Base-by-base conservation (phyloP, 2,797 vertebrate genomes). In the Gymnothorax javanicus region DNA sequence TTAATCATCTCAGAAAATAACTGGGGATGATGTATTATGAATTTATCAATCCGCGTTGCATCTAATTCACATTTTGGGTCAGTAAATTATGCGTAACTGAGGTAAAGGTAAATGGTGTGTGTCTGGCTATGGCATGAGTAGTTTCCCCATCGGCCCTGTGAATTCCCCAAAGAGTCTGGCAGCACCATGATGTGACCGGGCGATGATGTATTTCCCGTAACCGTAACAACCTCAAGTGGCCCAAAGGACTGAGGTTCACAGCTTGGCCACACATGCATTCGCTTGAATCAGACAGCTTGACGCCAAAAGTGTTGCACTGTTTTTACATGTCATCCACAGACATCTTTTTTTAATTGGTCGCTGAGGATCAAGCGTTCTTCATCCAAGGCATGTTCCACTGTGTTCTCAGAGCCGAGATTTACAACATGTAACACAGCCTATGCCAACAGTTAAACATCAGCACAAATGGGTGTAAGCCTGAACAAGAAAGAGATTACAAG, bases 21-120 rank as follows among this genome's bases (percentile, higher is more conserved):
- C 33, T 43, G 43, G 9, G 64, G 67, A 84, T 67, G 33, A 84
- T 67, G 62, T 50, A 85, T 85, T 85, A 57, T 23, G 23, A 85
- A n/a, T n/a, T 58, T 64, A 23, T 54, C 58, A 75, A 12, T 12
- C 12, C 12, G 12, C 33, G 33, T 69, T 43, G 52, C 52, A 84
- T 84, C 23, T 43, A 67, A 17, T 52, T 64, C 7, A 15, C 6
- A 4, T 83, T 25, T 59, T n/a, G 23, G 73, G 56, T 27, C 82
- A 7, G 82, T 60, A 60, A 43, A 59, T 83, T 83, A 82, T 82
- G 23, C n/a, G 57, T 27, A 82, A 82, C 20, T n/a, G 8, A 25
- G 57, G 57, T 83, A 27, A 33, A 57, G 57, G 57, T 33, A 56
- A 33, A 83, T 83, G 33, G 77, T 58, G 57, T 7, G 4, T 56